Base-by-base conservation (phyloP, 2,797 vertebrate genomes). In the Enteromius paludinosus region DNA sequence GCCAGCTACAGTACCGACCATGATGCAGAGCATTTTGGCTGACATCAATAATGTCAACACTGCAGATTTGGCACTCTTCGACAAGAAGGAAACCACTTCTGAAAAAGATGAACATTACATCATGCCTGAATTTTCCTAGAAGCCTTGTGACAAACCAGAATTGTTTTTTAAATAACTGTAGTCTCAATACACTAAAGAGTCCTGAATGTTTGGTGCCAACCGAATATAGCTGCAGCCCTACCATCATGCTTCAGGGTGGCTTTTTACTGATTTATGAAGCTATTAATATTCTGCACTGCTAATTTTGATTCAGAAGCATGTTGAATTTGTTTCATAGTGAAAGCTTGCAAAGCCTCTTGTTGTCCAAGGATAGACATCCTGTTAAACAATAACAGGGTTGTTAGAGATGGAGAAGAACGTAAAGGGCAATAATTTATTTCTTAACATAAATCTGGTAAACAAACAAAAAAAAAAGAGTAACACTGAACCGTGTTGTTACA, bases 381-480 rank as follows among this genome's bases (percentile, higher is more conserved):
- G 64, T 47, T 83, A 30, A 77, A 54, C 15, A 83, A 65, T 30
- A 78, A 72, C 47, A 20, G 25, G 23, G 18, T 4, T 64, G 12
- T 66, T 25, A 68, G 62, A 43, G 41, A 68, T 47, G 23, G 62
- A 38, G 23, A 78, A 62, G 35, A 81, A 81, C 43, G 28, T 43
- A 77, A 83, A 84, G 76, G 75, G 80, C 80, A 87, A 89, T 89
- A 89, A 89, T 87, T 89, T 89, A 89, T 89, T 89, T 85, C 23
- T 83, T 71, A 81, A 89, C 86, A 84, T 81, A 83, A 84, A 79
- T 84, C 85, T 84, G 79, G 52, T 77, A 83, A 86, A 72, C 61
- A 81, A 81, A 41, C 76, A 78, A 35, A 73, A 69, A 77, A 85
- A 82, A 71, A 83, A 79, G 74, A 87, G 65, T 77, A 89, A 89